Base-by-base conservation (phyloP, 2,888 invertebrate species). In the Sesamia inferens region DNA sequence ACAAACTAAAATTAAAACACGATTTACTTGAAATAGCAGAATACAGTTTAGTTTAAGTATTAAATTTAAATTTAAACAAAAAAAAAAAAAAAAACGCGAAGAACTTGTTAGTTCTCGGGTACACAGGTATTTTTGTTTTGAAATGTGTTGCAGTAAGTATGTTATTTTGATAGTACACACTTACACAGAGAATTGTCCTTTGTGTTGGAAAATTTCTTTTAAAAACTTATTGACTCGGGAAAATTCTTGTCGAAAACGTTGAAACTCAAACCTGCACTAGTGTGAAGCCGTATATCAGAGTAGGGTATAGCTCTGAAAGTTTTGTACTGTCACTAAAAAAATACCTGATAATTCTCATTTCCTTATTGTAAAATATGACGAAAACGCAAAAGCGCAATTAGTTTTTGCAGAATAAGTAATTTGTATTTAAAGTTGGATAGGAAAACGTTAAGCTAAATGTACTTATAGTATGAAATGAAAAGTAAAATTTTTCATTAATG, bases 361-460 rank as follows among this genome's bases (percentile, higher is more conserved):
- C 7, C 1, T 44, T 51, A 13, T n/a, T 61, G 24, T 14, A 44
- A 14, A 31, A n/a, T 31, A 64, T 16, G 71, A 14, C n/a, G n/a
- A 69, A 47, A 54, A 58, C 39, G 51, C 39, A n/a, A n/a, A n/a
- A n/a, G n/a, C n/a, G n/a, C n/a, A n/a, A n/a, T n/a, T n/a, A n/a
- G 19, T 11, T 74, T 31, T 22, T 42, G 16, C 62, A 54, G n/a
- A 42, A 59, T 22, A 70, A 31, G 42, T 44, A 31, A 59, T 48
- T 47, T 14, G 16, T 44, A 10, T 39, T 24, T 24, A 19, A 31
- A n/a, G 31, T 47, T 24, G 2, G 44, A 76, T 51, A 78, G 82
- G 65, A 78, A 66, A 79, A 79, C 39, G 0, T 48, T 16, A 4
- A 54, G 16, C 3, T 55, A 51, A 48, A 31, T n/a, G n/a, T n/a